phyloP scores from a whole-genome alignment of 2,888 invertebrate species.

The Yponomeuta plumbellus region DNA sequence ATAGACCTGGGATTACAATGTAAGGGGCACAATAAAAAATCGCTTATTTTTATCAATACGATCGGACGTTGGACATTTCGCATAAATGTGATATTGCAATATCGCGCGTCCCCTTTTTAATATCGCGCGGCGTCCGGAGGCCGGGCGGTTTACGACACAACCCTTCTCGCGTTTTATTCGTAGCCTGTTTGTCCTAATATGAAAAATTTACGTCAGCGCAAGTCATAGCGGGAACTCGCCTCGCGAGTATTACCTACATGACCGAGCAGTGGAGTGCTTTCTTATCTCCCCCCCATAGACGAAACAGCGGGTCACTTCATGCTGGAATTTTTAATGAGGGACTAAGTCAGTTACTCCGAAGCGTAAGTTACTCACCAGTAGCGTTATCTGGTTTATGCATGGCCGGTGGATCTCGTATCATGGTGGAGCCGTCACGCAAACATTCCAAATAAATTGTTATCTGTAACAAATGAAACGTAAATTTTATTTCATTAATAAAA shows the following conservation, averaged over 20 bases:
- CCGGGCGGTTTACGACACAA: conserved; percentile 73
- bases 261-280: neutral
- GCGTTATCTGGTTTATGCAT: conserved; percentile 71
- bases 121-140: conserved; percentile 61
- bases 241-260: conserved; percentile 17
- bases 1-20: conserved; percentile 40
- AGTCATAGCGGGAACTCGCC: conserved; percentile 33
- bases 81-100: conserved; percentile 77
- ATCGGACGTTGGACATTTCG: conserved; percentile 75
- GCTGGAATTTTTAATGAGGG: neutral
- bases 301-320: no score
- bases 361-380: conserved; percentile 38
- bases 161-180: conserved; percentile 75
- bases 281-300: no score
- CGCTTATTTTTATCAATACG: conserved; percentile 77
- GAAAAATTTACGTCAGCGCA: conserved; percentile 70
- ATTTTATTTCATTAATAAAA: neutral
- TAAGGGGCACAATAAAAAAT: conserved; percentile 68
- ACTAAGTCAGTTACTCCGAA: neutral
- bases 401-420: conserved; percentile 75
- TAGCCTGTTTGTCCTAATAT: conserved; percentile 76
- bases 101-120: conserved; percentile 76
- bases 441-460: conserved; percentile 48
- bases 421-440: conserved; percentile 59
- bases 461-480: conserved; percentile 48